These are phyloP conservation scores for Nemapogon koenigi DNA, from an alignment of 2,888 invertebrate genomes.

Conservation along the genomic window DNA sequence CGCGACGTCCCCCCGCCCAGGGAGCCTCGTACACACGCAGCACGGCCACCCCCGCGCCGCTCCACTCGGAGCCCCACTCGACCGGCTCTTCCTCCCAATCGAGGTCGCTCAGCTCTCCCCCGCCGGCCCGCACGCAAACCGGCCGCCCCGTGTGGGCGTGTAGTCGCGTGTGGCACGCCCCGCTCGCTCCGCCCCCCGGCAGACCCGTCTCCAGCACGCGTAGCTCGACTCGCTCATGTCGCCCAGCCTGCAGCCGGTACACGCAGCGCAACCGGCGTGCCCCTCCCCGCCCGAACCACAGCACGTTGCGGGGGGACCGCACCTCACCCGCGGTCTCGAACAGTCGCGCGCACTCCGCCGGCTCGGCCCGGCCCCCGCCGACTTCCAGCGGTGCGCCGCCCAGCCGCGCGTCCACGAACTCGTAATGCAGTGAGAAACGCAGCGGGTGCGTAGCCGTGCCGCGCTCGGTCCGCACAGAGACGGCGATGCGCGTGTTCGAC, in stretches of 20 bases:
- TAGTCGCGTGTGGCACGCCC: slow-evolving; percentile 71
- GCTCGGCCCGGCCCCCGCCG: slow-evolving; percentile 31
- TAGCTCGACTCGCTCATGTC: slow-evolving; percentile 70
- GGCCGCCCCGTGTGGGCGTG: slow-evolving; percentile 77
- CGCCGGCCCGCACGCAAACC: slow-evolving; percentile 19
- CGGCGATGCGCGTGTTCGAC: slow-evolving; percentile 33
- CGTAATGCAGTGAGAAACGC: slow-evolving; percentile 76
- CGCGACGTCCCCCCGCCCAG: slow-evolving; percentile 64
- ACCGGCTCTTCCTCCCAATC: slow-evolving; percentile 2
- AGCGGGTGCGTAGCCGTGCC: slow-evolving; percentile 84
- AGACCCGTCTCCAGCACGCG: slow-evolving; percentile 76
- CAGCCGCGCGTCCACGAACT: slow-evolving; percentile 82
- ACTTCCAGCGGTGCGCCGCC: slow-evolving; percentile 71
- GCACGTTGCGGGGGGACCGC: slow-evolving; percentile 78
- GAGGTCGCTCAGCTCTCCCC: background rate
- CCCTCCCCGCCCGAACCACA: slow-evolving; percentile 86
- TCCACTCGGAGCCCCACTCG: slow-evolving; percentile 29
- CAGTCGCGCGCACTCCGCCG: slow-evolving; percentile 35
- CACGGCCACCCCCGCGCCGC: slow-evolving; percentile 23
- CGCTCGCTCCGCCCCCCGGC: slow-evolving; percentile 64
- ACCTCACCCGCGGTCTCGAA: slow-evolving; percentile 62
- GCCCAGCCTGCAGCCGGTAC: slow-evolving; percentile 75
- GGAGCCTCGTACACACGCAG: slow-evolving; percentile 72
- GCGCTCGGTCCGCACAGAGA: slow-evolving; percentile 59
- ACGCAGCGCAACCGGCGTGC: slow-evolving; percentile 77